These are phyloP conservation scores for Melangyna quadrimaculata DNA, from an alignment of 2,888 invertebrate species.

Conservation along the genomic window DNA sequence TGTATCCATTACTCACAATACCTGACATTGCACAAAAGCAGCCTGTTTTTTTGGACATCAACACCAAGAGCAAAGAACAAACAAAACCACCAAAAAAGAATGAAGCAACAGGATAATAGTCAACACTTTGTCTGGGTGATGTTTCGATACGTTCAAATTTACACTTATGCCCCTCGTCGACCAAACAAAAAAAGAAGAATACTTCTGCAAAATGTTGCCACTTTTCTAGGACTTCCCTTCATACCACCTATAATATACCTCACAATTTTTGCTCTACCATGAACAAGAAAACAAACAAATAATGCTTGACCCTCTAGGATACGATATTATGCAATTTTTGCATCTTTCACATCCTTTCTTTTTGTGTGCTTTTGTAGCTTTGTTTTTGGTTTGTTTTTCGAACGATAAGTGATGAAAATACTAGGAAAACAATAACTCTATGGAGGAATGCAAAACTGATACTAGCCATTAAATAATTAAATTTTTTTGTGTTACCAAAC, in stretches of 20 bases:
- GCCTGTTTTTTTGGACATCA: not conserved
- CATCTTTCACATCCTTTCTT: not conserved
- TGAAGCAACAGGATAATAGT: conserved; percentile 60
- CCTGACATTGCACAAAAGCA: conserved; percentile 5
- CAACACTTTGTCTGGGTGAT: conserved; percentile 43
- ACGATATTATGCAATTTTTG: conserved; percentile 25
- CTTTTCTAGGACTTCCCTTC: not conserved
- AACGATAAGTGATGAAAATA: conserved; percentile 36
- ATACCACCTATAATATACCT: not conserved
- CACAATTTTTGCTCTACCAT: conserved; percentile 28
- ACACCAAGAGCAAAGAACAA: not conserved
- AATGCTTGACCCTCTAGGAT: conserved; percentile 33
- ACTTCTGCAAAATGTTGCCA: conserved; percentile 6
- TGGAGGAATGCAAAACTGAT: conserved; percentile 12
- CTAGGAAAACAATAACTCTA: conserved; percentile 27
- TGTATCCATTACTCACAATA: conserved; percentile 24
- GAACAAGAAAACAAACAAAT: conserved; percentile 50
- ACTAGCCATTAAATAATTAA: not conserved
- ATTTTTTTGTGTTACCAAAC: not conserved
- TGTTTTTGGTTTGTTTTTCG: not conserved
- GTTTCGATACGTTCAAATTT: conserved; percentile 35
- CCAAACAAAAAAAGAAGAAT: not conserved
- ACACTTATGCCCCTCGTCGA: conserved; percentile 25
- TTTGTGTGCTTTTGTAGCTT: not conserved
- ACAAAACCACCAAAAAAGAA: conserved; percentile 24